Evolutionary conservation across 2,888 invertebrate genomes (phyloP).

Genomic region (Troglohyphantes excavatus): DNA sequence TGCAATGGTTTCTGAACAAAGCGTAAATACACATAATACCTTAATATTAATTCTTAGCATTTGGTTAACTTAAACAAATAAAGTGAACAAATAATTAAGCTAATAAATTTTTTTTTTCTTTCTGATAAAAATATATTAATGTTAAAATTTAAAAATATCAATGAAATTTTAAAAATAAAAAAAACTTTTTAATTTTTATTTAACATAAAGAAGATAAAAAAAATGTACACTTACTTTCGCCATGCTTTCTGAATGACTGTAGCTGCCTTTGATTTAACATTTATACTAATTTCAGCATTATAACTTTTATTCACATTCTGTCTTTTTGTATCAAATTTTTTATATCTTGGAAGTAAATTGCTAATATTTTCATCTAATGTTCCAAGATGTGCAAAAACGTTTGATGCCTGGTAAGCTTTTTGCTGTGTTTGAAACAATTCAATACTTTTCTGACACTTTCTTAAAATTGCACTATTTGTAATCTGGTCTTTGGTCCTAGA

Average conservation of each 20-base stretch:
- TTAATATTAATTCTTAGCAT: too few relatives aligned
- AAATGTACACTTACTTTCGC: constrained; percentile 23
- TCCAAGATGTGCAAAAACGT: neutral
- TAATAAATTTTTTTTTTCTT: too few relatives aligned
- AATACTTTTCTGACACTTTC: neutral
- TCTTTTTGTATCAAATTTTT: neutral
- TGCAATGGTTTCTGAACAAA: too few relatives aligned
- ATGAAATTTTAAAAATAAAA: too few relatives aligned
- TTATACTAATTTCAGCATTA: neutral
- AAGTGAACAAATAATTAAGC: too few relatives aligned
- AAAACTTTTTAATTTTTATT: too few relatives aligned
- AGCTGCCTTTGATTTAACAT: constrained; percentile 26
- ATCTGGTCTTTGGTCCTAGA: too few relatives aligned
- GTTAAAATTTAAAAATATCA: too few relatives aligned
- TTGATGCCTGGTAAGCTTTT: neutral
- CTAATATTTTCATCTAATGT: neutral
- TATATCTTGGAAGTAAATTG: neutral
- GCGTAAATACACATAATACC: too few relatives aligned
- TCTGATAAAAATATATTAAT: too few relatives aligned
- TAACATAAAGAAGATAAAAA: too few relatives aligned
- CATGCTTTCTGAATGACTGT: constrained; percentile 29
- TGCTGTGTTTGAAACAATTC: neutral
- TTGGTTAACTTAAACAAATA: too few relatives aligned
- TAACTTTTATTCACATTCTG: neutral
- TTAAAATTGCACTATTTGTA: neutral